phyloP scores from a whole-genome alignment of 2,888 invertebrate species.

The Euspilapteryx auroguttella region DNA sequence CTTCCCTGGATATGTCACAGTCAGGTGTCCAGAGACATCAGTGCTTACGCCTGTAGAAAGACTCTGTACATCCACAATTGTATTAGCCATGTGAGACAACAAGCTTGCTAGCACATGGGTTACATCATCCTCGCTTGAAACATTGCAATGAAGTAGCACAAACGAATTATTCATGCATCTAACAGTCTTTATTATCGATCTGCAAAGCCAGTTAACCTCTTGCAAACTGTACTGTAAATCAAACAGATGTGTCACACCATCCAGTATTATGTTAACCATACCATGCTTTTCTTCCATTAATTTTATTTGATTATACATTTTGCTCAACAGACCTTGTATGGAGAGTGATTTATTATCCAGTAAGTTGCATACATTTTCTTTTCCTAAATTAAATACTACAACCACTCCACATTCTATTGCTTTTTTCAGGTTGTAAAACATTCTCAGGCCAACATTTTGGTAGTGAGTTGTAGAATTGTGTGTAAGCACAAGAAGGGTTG shows the following conservation, averaged over 20 bases:
- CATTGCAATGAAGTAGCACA: conserved; percentile 59
- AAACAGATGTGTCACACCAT: conserved; percentile 72
- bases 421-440: conserved; percentile 70
- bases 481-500: conserved; percentile 65
- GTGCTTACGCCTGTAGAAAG: conserved; percentile 73
- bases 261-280: conserved; percentile 65
- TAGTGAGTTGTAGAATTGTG: conserved; percentile 76
- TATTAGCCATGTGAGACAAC: conserved; percentile 65
- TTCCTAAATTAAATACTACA: conserved; percentile 26
- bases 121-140: conserved; percentile 57
- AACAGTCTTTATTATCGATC: conserved; percentile 34
- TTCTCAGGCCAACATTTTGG: conserved; percentile 71
- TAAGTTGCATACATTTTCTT: conserved; percentile 18
- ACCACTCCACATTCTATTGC: conserved; percentile 31
- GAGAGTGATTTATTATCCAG: conserved; percentile 18
- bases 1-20: conserved; percentile 43
- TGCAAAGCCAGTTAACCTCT: conserved; percentile 52
- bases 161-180: conserved; percentile 27
- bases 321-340: conserved; percentile 33
- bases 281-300: conserved; percentile 25
- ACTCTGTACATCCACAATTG: conserved; percentile 64
- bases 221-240: conserved; percentile 61
- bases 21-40: conserved; percentile 72
- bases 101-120: conserved; percentile 62
- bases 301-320: conserved; percentile 32